Evolutionary conservation across 1,140 invertebrate species (phyloP), one percentile per base, ranked within the genome.

Genomic region (Diabrotica virgifera): DNA sequence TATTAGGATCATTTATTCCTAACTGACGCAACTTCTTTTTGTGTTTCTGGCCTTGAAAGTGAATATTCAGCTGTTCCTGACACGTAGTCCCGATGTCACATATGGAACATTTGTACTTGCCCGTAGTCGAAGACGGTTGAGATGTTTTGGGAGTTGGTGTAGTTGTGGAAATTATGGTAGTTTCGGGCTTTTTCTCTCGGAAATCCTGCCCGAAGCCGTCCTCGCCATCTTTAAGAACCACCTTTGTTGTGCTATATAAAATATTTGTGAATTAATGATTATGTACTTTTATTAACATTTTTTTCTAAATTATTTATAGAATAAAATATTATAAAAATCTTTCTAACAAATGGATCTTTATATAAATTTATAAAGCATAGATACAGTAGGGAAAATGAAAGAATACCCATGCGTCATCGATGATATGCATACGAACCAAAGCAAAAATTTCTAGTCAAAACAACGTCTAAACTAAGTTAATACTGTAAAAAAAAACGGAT

Each of bases 21-120:
- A 67, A 55, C 14, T 55, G 59, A 46, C 76, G 78, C 13, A 81
- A 59, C 67, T 80, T 82, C 65, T 79, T 81, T 40, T 74, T 66
- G 66, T 82, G 81, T 59, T 79, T 80, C 6, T 71, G 64, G 5
- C 81, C 81, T 5, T 72, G 70, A 60, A 76, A 67, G 69, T 82
- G 81, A 63, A 75, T 76, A 60, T 79, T 65, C 62, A 82, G 73
- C 59, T 82, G 81, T 3, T 76, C 71, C 11, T 73, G 64, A 3
- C 79, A 82, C 10, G 80, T 81, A 0, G 78, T 78, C 11, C 68
- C 69, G 5, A 82, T 76, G 36, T 77, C 73, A 69, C 81, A 82
- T 6, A 82, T 59, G 10, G 74, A 73, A 64, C 81, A 82, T 24
- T 71, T 73, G 12, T 70, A 74, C 35, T 75, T 50, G 36, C 46